Evolutionary conservation across 2,888 invertebrate genomes (phyloP), one percentile per base, ranked within the genome.

Genomic region (Teleogryllus oceanicus): DNA sequence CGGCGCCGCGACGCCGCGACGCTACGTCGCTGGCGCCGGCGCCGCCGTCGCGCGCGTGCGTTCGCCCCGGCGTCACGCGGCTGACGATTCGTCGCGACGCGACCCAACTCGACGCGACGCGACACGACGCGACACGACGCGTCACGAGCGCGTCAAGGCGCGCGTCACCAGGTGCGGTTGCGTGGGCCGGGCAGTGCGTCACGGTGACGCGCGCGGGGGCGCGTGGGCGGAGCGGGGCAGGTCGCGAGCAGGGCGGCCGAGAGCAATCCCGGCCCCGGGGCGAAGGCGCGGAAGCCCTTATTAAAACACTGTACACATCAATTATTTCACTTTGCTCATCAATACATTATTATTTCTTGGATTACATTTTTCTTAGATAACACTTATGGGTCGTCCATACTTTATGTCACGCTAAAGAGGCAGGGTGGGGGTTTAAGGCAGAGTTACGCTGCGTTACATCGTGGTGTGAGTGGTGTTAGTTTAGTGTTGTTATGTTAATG

Each of bases 151-250:
- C 24, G 24, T 24, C 24, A 24, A 24, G 24, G 24, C 24, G 62
- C 62, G n/a, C 62, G 62, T 62, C 62, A 62, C 62, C 62, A 62
- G 62, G 62, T 62, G 62, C 11, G 62, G 62, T 62, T n/a, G 62
- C 62, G 62, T 62, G 16, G 62, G 62, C 13, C 0, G 62, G 62
- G 62, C 62, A n/a, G 62, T 62, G 62, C 62, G 62, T 62, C 62
- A 62, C 62, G n/a, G 62, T 62, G 62, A 62, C 62, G 62, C n/a
- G 16, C 62, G n/a, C 62, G 16, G 11, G 16, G n/a, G n/a, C 16
- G n/a, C 16, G 62, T 13, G 16, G 13, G 62, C 16, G 62, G n/a
- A n/a, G 62, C 16, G 62, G 62, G 62, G n/a, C 37, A 37, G 37
- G 37, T 4, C 37, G 37, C 37, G 37, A 37, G 37, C 20, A 74